Conservation (phyloP, 2,113 vertebrate species). For the Athene cunicularia region DNA sequence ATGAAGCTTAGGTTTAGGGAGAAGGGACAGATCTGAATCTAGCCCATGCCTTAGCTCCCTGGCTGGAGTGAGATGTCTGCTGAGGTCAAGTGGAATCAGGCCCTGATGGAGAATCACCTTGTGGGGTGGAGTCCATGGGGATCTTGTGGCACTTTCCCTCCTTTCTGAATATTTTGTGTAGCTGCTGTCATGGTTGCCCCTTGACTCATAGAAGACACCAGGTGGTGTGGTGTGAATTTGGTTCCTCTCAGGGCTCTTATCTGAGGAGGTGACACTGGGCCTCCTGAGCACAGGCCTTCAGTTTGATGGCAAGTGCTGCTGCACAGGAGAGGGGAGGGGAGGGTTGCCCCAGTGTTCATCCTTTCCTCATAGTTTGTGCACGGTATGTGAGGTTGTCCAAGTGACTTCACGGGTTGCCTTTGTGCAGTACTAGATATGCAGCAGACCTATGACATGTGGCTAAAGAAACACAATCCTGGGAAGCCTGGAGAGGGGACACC, state of each 20-base stretch:
- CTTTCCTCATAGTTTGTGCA: neutral
- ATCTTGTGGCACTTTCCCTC: neutral
- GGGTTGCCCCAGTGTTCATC: neutral
- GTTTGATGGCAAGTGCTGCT: neutral
- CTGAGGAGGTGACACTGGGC: neutral
- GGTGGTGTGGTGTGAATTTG: neutral
- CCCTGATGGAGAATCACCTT: neutral
- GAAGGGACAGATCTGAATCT: neutral
- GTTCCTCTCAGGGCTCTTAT: neutral
- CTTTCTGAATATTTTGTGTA: neutral
- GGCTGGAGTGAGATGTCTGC: neutral
- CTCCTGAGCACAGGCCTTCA: neutral
- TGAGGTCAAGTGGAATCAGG: neutral
- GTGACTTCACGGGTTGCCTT: neutral
- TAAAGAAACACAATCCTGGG: constrained; percentile 79
- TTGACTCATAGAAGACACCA: neutral
- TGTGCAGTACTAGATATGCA: constrained; percentile 88
- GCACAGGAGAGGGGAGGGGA: neutral
- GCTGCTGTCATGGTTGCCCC: neutral
- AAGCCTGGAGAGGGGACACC: constrained; percentile 78
- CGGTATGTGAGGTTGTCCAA: neutral
- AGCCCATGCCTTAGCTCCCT: neutral
- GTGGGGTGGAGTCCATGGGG: neutral
- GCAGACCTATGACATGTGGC: constrained; percentile 92
- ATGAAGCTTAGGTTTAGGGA: neutral